Base-by-base conservation (phyloP, 2,888 invertebrate genomes). In the Pimpla rufipes region DNA sequence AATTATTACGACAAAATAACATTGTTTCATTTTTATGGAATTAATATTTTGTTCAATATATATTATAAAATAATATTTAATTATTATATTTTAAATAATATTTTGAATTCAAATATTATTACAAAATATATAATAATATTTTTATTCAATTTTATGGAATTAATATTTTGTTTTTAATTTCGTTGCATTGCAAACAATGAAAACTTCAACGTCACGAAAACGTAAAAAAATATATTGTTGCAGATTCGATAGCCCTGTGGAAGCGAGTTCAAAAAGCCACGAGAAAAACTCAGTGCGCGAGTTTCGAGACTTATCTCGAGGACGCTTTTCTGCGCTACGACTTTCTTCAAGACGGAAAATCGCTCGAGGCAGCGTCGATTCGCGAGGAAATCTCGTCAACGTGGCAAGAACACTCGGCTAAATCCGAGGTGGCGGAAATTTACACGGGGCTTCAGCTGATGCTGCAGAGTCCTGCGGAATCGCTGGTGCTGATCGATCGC, bases 381-480 rank as follows among this genome's bases (percentile, higher is more conserved):
- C 84, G 84, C 79, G 62, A 79, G 23, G 78, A 84, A 40, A 83
- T 92, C 11, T 80, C 47, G 45, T 40, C 76, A 42, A 21, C 90
- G 23, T 93, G 93, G 93, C 74, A 86, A 18, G 83, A 85, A 64
- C 85, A 91, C 79, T 52, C 42, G 45, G n/a, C 80, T 0, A 91
- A 88, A 82, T 75, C 91, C 45, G 86, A 87, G 37, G 64, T 59
- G 3, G 85, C 88, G 4, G 92, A 93, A 87, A 80, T 90, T 59
- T 93, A 90, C 42, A 91, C 91, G n/a, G 93, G 90, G n/a, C 85
- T 93, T 47, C 93, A 93, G 85, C 83, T 91, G 79, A 85, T 93
- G 76, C 71, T 93, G 21, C 93, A 93, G 87, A 87, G 88, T 66
- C 86, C 91, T 13, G 92, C 91, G 5, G 93, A 93, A 79, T 92